Evolutionary conservation across 2,888 invertebrate genomes (phyloP), one percentile per base, ranked within the genome.

Genomic region (Lepetodrilus schrolli): DNA sequence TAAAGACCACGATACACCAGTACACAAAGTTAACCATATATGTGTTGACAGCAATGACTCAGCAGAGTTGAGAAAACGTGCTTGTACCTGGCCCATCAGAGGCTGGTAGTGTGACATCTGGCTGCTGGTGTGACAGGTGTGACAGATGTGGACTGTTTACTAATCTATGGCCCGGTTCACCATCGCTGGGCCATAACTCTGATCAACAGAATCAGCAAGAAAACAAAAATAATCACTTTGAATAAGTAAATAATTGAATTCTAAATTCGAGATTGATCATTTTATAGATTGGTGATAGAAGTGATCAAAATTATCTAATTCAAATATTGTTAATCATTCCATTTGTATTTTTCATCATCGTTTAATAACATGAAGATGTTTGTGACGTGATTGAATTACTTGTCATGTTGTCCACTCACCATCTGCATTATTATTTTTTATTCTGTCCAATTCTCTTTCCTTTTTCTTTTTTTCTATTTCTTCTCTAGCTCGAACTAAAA

Each of bases 401-500:
- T n/a, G 5, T 10, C 5, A 7, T 34, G 8, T 30, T 20, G 1
- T 30, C 20, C 7, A 68, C 70, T 68, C 49, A 74, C 75, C 73
- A 48, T 69, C 69, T 50, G 47, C 20, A 49, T 76, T 79, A 77
- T 77, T 79, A 75, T 78, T 73, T 68, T 76, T 76, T 70, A 78
- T 51, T 74, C 80, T 73, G 73, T 80, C 75, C 80, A 78, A 51
- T 43, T 84, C 79, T 30, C 81, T 82, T 74, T 85, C 82, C 72
- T 82, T 82, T 74, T 83, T 83, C 75, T 83, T 83, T 58, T 82
- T 81, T 74, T 83, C 82, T 66, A 82, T 78, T 72, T 86, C 86
- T 76, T 86, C 86, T 77, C 82, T 80, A 7, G 86, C 87, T 66
- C 84, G 83, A 73, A 84, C 86, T 87, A 78, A 37, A 80, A 81